phyloP scores from a whole-genome alignment of 2,888 invertebrate species.

The Ormyrus thymus region DNA sequence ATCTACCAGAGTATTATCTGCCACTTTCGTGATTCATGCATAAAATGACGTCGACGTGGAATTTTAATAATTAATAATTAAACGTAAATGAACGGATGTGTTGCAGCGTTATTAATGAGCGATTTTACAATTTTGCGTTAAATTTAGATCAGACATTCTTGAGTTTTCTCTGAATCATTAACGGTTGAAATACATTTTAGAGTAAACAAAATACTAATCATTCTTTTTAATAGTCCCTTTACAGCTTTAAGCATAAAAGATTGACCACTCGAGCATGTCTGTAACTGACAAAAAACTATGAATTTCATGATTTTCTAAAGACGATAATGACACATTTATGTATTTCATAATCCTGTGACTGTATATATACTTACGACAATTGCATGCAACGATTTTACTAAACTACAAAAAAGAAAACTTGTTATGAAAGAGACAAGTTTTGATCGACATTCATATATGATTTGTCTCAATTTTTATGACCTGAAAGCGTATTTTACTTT shows the following conservation, averaged over 20 bases:
- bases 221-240: not conserved
- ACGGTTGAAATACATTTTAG: not conserved
- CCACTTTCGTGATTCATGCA: not conserved
- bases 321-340: slow-evolving; percentile 23
- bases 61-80: not conserved
- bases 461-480: not conserved
- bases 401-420: slow-evolving; percentile 7
- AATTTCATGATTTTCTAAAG: slow-evolving; percentile 6
- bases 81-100: not conserved
- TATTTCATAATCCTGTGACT: slow-evolving; percentile 29
- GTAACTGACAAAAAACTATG: slow-evolving; percentile 12
- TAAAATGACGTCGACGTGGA: not conserved
- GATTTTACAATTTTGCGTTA: slow-evolving; percentile 20
- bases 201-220: slow-evolving; percentile 4
- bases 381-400: slow-evolving; percentile 30
- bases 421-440: slow-evolving; percentile 33
- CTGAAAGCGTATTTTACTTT: not conserved
- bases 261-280: slow-evolving; percentile 6
- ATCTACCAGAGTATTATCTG: not conserved
- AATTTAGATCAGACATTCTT: slow-evolving; percentile 8
- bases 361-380: slow-evolving; percentile 38
- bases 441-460: not conserved
- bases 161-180: slow-evolving; percentile 3
- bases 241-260: not conserved
- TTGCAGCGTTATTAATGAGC: not conserved